These are phyloP conservation scores for Deroplatys truncata DNA, from an alignment of 2,888 invertebrate genomes.

Conservation along the genomic window DNA sequence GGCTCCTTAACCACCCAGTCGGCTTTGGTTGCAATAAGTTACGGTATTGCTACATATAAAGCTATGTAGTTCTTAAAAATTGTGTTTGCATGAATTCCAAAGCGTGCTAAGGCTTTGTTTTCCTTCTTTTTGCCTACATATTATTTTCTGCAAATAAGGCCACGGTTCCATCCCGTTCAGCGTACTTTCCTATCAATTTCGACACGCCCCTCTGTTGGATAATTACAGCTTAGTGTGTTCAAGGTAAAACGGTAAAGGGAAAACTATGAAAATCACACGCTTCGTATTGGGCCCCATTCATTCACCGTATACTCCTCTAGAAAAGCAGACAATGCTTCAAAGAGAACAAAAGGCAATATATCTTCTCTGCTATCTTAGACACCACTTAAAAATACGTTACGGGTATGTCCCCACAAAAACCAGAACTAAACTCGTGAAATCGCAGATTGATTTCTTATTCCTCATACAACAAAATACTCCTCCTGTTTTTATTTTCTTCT, in stretches of 20 bases:
- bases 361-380: neutral
- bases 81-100: too few relatives aligned
- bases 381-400: conserved; percentile 6
- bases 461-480: neutral
- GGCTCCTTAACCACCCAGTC: too few relatives aligned
- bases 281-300: neutral
- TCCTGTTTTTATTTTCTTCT: neutral
- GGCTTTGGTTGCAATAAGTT: too few relatives aligned
- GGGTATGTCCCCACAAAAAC: neutral
- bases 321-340: neutral
- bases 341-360: neutral
- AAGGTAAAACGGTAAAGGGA: neutral
- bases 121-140: neutral
- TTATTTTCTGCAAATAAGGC: neutral
- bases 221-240: neutral
- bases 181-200: neutral
- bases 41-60: too few relatives aligned
- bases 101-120: neutral
- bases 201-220: neutral
- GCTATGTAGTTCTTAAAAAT: too few relatives aligned
- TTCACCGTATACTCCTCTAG: neutral
- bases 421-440: conserved; percentile 9
- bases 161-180: neutral
- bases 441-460: conserved; percentile 1
- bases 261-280: neutral